Evolutionary conservation across 1,140 invertebrate genomes (phyloP).

Genomic region (Neoseiulus cucumeris): DNA sequence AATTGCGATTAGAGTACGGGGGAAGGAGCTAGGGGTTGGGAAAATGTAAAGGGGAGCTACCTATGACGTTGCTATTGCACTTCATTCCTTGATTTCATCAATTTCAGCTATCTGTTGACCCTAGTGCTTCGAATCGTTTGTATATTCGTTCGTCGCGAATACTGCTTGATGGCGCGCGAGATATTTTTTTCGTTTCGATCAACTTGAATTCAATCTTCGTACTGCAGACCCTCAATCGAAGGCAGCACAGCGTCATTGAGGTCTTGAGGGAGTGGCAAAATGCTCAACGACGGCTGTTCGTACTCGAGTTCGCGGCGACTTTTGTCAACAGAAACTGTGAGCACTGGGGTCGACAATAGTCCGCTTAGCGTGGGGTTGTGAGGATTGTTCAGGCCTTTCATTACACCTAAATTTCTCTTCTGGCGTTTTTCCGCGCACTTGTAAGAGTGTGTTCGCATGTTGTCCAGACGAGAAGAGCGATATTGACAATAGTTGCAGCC

Average conservation of each 20-base stretch:
- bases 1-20: too few species aligned
- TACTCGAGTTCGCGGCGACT: not conserved
- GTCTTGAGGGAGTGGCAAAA: slow-evolving; percentile 4
- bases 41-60: too few species aligned
- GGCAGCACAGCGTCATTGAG: not conserved
- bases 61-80: too few species aligned
- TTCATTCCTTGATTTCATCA: too few species aligned
- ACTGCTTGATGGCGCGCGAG: too few species aligned
- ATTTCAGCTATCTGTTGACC: too few species aligned
- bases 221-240: not conserved
- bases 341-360: not conserved
- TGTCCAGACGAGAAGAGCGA: slow-evolving; percentile 3
- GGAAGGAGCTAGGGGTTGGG: too few species aligned
- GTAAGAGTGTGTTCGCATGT: slow-evolving; percentile 8
- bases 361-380: not conserved
- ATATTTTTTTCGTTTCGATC: too few species aligned
- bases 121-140: too few species aligned
- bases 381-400: slow-evolving; percentile 4
- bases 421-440: slow-evolving; percentile 9
- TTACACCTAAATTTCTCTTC: slow-evolving; percentile 6
- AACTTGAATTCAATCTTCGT: not conserved
- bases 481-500: not conserved
- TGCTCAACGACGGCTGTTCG: slow-evolving; percentile 7
- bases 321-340: not conserved
- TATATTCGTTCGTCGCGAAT: too few species aligned